Evolutionary conservation across 2,113 vertebrate genomes (phyloP), one percentile per base, ranked within the genome.

Genomic region (Callipepla squamata): DNA sequence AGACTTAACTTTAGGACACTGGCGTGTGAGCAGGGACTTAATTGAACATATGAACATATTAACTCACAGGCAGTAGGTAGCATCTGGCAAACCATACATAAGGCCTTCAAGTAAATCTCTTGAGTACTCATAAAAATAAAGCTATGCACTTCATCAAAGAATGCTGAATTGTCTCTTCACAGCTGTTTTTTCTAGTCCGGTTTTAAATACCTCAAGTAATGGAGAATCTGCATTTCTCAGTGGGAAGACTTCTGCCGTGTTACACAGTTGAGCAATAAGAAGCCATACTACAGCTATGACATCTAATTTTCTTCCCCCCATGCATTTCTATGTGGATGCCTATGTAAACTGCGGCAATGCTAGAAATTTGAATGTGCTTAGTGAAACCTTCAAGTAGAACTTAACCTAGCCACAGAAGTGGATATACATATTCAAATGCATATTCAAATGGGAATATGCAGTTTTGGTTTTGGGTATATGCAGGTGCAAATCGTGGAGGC

Each of bases 111-210:
- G 26, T 48, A 9, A 18, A 77, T 40, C 78, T 61, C 80, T 26
- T 34, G 47, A 80, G 50, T 25, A 47, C 45, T 74, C 74, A 76
- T 6, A 62, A 91, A 95, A 93, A 69, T 61, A 87, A 76, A 36
- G 20, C 25, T 57, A 8, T 34, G 45, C 6, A 58, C 34, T 87
- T 72, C 5, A 61, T 53, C 72, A 95, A 76, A 69, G 66, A 76
- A 65, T 2, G 5, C 67, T 79, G 50, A 83, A 81, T 58, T 87
- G 23, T 17, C 66, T 87, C 69, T 75, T 53, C 51, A 50, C 32
- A 5, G 11, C 12, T 57, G 78, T 81, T 89, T 57, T 13, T 40
- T 17, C 36, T 51, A 66, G 67, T 38, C 10, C 45, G 68, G 69
- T 34, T 89, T 79, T 91, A 93, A 87, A 69, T 59, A 77, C 66